Percentiles rank a stretch among this genome's conserved stretches.
These are phyloP conservation scores for Loriculus beryllinus DNA, from an alignment of 2,797 vertebrate species.

Conservation along the genomic window DNA sequence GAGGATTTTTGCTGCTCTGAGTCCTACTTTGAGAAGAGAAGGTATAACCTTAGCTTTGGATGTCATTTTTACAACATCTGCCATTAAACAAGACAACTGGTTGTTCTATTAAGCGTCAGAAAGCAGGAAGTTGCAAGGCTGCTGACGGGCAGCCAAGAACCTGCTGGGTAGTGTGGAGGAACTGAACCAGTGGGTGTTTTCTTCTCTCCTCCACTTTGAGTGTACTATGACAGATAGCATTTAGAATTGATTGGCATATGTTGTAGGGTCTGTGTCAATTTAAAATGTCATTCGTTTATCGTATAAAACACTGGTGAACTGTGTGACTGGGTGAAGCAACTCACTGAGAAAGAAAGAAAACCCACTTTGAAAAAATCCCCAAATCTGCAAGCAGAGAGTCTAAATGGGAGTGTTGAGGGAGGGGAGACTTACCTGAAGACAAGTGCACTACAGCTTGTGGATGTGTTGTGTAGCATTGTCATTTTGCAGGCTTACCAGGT, in stretches of 20 bases:
- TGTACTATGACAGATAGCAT: conserved; percentile 49
- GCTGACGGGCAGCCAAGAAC: conserved; percentile 19
- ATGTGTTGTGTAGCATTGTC: not conserved
- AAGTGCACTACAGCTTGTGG: not conserved
- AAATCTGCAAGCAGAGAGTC: not conserved
- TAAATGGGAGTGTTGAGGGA: not conserved
- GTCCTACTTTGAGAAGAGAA: not conserved
- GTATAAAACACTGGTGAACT: not conserved
- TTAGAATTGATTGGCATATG: conserved; percentile 31
- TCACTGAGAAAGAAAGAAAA: not conserved
- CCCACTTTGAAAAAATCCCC: not conserved
- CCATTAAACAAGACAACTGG: not conserved
- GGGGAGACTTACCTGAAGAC: not conserved
- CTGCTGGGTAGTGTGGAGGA: not conserved
- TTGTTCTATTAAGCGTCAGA: conserved; percentile 6
- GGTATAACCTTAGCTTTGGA: not conserved
- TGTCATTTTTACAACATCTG: not conserved
- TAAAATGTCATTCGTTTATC: conserved; percentile 44
- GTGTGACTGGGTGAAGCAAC: not conserved
- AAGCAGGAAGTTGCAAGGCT: not conserved
- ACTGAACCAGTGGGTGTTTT: conserved; percentile 34
- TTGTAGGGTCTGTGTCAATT: conserved; percentile 14
- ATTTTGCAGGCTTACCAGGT: not conserved
- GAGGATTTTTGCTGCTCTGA: not conserved
- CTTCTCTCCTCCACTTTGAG: conserved; percentile 24